Evolutionary conservation across 2,888 invertebrate genomes (phyloP).

Genomic region (Polydrusus tereticollis): DNA sequence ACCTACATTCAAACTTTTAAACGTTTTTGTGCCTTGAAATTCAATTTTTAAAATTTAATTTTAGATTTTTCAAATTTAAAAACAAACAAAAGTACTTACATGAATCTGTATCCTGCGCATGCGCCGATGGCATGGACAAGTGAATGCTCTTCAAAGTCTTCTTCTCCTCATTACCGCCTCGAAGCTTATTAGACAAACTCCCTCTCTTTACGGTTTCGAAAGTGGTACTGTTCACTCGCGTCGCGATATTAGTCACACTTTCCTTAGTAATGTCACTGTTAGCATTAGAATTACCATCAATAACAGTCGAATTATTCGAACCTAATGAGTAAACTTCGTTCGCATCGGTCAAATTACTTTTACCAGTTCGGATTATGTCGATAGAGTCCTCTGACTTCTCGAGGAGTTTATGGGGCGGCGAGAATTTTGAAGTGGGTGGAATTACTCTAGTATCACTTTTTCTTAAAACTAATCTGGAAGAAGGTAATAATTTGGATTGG

Average conservation of each 20-base stretch:
- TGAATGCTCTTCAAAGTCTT: slow-evolving; percentile 29
- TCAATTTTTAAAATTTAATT: too few species aligned
- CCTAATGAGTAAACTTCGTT: slow-evolving; percentile 6
- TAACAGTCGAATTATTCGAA: slow-evolving; percentile 14
- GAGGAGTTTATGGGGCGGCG: not conserved
- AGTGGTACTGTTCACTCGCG: slow-evolving; percentile 19
- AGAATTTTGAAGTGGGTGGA: slow-evolving; percentile 10
- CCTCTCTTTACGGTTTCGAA: slow-evolving; percentile 16
- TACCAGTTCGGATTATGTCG: slow-evolving; percentile 8
- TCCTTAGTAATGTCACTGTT: slow-evolving; percentile 30
- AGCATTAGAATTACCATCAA: slow-evolving; percentile 14
- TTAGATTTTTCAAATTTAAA: too few species aligned
- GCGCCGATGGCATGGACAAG: slow-evolving; percentile 51
- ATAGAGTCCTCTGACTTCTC: not conserved
- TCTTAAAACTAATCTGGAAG: slow-evolving; percentile 48
- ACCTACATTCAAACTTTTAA: too few species aligned
- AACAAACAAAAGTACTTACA: slow-evolving; percentile 35
- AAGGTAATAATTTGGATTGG: slow-evolving; percentile 44
- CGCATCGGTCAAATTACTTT: slow-evolving; percentile 1
- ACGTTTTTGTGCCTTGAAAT: too few species aligned
- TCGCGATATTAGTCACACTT: slow-evolving; percentile 6
- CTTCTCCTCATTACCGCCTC: slow-evolving; percentile 21
- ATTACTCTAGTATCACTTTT: slow-evolving; percentile 49
- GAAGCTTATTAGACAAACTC: slow-evolving; percentile 11
- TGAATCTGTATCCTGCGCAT: slow-evolving; percentile 51